phyloP scores from a whole-genome alignment of 2,888 invertebrate species.

The Hirtodrosophila trivittata region DNA sequence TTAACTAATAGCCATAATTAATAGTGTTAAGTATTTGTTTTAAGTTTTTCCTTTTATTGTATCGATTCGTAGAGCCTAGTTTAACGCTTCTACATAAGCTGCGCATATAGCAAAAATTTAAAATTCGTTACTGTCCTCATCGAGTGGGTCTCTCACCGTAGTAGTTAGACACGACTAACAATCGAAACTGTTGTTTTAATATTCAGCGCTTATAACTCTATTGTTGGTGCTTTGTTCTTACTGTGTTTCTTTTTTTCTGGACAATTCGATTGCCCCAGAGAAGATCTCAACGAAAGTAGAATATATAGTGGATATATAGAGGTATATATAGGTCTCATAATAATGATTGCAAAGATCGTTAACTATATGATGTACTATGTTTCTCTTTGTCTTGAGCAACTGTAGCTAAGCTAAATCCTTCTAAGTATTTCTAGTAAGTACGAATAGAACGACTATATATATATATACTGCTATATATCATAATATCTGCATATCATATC shows the following conservation, averaged over 20 bases:
- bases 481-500: too few relatives aligned
- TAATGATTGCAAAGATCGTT: too few relatives aligned
- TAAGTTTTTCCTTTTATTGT: slow-evolving; percentile 34
- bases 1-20: too few relatives aligned
- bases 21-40: slow-evolving; percentile 52
- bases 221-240: slow-evolving; percentile 83
- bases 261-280: slow-evolving; percentile 73
- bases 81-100: too few relatives aligned
- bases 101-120: slow-evolving; percentile 43
- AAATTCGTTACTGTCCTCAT: slow-evolving; percentile 53
- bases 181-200: slow-evolving; percentile 51
- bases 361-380: too few relatives aligned
- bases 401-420: slow-evolving; percentile 40
- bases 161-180: slow-evolving; percentile 51
- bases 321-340: slow-evolving; percentile 2
- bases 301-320: slow-evolving; percentile 29
- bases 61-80: too few relatives aligned
- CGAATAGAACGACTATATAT: slow-evolving; percentile 7
- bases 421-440: too few relatives aligned
- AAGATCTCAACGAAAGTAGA: slow-evolving; percentile 50
- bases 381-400: slow-evolving; percentile 24
- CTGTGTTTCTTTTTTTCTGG: slow-evolving; percentile 65
- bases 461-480: too few relatives aligned
- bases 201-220: slow-evolving; percentile 77
- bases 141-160: slow-evolving; percentile 14